Base-by-base conservation (phyloP, 2,888 invertebrate species). In the Polyommatus iphigenia region DNA sequence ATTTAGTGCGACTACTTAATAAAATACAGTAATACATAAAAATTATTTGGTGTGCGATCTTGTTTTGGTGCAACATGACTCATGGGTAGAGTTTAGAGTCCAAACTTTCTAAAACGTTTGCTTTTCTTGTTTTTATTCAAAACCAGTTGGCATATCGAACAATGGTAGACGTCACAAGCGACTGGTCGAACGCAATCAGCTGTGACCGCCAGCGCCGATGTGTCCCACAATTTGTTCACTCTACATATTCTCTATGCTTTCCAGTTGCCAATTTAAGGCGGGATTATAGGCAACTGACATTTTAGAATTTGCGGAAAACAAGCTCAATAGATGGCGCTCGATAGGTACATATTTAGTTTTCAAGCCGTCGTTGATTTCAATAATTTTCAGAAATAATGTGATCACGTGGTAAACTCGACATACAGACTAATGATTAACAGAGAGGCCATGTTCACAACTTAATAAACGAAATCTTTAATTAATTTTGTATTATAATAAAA, bases 201-300 rank as follows among this genome's bases (percentile, higher is more conserved):
- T 75, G 54, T 75, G 75, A 75, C 73, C 13, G 73, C 73, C 13
- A 24, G 46, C 10, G 73, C 50, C 24, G 10, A 41, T 72, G 20
- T 41, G 75, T 29, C 75, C 75, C 75, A 50, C 54, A 75, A 75
- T 75, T 75, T 54, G 75, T 54, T 75, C 50, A 8, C 6, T 67
- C 73, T 73, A 73, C 29, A 24, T 20, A 54, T 54, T 75, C 75
- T 54, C 50, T 75, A 73, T 73, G 75, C 75, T 75, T 75, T 75
- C 75, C 75, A 75, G 75, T 29, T 5, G 75, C 13, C 13, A 29
- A 75, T 75, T 75, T 54, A n/a, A n/a, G n/a, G n/a, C n/a, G n/a
- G n/a, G n/a, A n/a, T n/a, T n/a, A n/a, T n/a, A n/a, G n/a, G n/a
- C n/a, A n/a, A n/a, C n/a, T n/a, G n/a, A n/a, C n/a, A n/a, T n/a